Conservation (phyloP, 2,888 invertebrate genomes). For the Papilio elwesi region DNA sequence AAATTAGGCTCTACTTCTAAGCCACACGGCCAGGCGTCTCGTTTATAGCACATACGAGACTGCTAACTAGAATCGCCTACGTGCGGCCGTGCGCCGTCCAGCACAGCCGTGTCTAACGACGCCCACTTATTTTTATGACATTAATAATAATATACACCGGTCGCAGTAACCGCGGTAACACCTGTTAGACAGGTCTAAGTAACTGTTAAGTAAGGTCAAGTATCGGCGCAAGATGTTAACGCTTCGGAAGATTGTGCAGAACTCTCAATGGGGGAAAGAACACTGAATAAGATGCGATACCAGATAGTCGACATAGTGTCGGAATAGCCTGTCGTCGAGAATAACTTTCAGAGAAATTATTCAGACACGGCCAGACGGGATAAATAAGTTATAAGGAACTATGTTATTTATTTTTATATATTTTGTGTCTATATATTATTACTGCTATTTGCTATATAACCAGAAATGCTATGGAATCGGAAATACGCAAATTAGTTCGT, state of each 20-base stretch:
- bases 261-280: neutral
- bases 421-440: too few relatives aligned
- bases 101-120: constrained; percentile 17
- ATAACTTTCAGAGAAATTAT: too few relatives aligned
- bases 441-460: too few relatives aligned
- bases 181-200: constrained; percentile 39
- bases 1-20: neutral
- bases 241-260: constrained; percentile 17
- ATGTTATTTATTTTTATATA: too few relatives aligned
- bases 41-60: constrained; percentile 21
- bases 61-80: constrained; percentile 22
- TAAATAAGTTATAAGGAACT: too few relatives aligned
- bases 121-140: constrained; percentile 38
- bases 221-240: constrained; percentile 24
- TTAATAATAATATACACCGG: constrained; percentile 22
- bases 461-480: too few relatives aligned
- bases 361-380: too few relatives aligned
- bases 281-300: neutral
- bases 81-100: neutral
- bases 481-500: too few relatives aligned
- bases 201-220: constrained; percentile 39
- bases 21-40: neutral
- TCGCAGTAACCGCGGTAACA: constrained; percentile 25
- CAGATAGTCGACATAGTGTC: neutral
- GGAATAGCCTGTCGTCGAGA: too few relatives aligned